Percentiles rank a stretch among this genome's conserved stretches.
Evolutionary conservation across 2,113 vertebrate genomes (phyloP).

Genomic region (Canis aureus): DNA sequence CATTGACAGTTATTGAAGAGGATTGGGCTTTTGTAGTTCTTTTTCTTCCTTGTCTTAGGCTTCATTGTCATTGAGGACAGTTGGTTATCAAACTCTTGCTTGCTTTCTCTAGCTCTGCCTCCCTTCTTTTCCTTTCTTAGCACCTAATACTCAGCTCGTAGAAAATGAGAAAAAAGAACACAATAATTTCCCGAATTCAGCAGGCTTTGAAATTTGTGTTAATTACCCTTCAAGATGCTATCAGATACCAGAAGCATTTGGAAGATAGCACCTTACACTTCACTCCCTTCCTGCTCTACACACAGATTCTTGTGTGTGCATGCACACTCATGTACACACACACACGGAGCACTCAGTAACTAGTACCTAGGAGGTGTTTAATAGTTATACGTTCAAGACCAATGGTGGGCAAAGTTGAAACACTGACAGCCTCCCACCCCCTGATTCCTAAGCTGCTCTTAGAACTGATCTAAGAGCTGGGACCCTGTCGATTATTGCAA

Average conservation of each 20-base stretch:
- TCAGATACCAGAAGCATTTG: not conserved
- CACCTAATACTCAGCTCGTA: not conserved
- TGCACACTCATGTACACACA: not conserved
- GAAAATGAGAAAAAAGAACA: not conserved
- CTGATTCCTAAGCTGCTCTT: not conserved
- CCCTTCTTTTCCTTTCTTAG: not conserved
- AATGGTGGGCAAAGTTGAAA: not conserved
- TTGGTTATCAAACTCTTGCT: not conserved
- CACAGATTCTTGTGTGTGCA: accelerated
- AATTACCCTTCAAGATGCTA: not conserved
- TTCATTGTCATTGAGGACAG: not conserved
- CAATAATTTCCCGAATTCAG: not conserved
- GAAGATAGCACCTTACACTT: not conserved
- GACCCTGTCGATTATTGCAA: not conserved
- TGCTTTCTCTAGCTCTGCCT: not conserved
- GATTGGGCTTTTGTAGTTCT: not conserved
- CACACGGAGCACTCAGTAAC: not conserved
- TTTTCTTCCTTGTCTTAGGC: not conserved
- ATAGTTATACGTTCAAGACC: not conserved
- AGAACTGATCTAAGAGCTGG: not conserved
- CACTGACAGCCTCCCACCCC: not conserved
- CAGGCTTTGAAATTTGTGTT: not conserved
- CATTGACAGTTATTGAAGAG: slow-evolving; percentile 24
- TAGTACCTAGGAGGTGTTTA: not conserved
- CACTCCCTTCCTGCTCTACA: too few species aligned